Evolutionary conservation across 1,140 invertebrate species (phyloP).

Genomic region (Campoletis sonorensis): DNA sequence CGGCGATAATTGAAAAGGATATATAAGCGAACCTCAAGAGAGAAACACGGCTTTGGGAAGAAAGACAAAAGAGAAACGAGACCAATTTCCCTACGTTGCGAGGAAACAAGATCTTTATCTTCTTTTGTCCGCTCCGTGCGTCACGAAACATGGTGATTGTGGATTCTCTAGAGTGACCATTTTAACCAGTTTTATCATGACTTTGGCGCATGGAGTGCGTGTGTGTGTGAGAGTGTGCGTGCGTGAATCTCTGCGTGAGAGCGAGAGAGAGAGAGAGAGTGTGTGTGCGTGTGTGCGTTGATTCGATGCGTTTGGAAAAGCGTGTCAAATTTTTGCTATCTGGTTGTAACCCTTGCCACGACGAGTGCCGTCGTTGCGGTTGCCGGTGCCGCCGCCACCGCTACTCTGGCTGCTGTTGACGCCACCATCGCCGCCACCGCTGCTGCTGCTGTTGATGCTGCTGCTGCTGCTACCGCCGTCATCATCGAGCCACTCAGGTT

Average conservation of each 20-base stretch:
- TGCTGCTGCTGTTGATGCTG: neutral
- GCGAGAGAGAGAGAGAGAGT: neutral
- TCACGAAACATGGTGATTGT: neutral
- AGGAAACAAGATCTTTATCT: conserved; percentile 35
- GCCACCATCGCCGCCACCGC: neutral
- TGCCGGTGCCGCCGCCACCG: conserved; percentile 39
- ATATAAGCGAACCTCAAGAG: neutral
- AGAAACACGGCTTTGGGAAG: neutral
- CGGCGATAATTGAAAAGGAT: conserved; percentile 57
- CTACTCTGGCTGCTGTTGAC: neutral
- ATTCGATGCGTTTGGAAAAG: conserved; percentile 24
- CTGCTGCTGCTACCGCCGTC: neutral
- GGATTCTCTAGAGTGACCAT: conserved; percentile 13
- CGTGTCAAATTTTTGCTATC: neutral
- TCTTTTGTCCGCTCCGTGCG: neutral
- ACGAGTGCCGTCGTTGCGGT: conserved; percentile 58
- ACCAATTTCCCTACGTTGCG: conserved; percentile 25
- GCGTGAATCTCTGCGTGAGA: neutral
- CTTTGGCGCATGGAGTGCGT: conserved; percentile 22
- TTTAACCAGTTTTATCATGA: conserved; percentile 8
- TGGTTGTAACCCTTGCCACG: conserved; percentile 56
- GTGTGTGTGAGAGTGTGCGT: conserved; percentile 7
- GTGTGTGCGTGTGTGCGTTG: conserved; percentile 3
- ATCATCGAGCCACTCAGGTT: conserved; percentile 46
- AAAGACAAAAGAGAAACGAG: conserved; percentile 20